Percentiles rank a stretch among this genome's conserved stretches.
Evolutionary conservation across 2,113 vertebrate genomes (phyloP).

Genomic region (Gasterosteus nipponicus): DNA sequence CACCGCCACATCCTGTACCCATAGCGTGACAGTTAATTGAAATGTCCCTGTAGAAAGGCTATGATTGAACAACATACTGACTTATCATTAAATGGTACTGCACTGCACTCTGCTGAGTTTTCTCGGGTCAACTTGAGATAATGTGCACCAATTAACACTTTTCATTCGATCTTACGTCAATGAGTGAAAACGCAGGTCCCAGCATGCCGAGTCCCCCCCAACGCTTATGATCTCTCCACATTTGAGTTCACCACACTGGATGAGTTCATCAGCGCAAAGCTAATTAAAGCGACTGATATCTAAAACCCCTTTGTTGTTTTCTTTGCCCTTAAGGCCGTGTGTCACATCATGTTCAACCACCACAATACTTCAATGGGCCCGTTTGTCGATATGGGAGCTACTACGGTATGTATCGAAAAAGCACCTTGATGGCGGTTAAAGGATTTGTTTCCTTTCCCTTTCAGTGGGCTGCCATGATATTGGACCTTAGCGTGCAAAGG

Average conservation of each 20-base stretch:
- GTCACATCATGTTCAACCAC: constrained; percentile 17
- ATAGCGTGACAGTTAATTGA: constrained; percentile 41
- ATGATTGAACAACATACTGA: constrained; percentile 26
- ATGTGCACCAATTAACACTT: background rate
- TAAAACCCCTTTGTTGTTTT: constrained; percentile 24
- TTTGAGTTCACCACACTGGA: constrained; percentile 15
- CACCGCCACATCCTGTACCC: constrained; percentile 11
- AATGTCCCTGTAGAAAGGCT: constrained; percentile 47
- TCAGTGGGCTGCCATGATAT: constrained; percentile 1
- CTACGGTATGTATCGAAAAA: constrained; percentile 25
- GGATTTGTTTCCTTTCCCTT: constrained; percentile 1
- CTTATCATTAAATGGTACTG: constrained; percentile 13
- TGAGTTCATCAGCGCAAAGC: constrained; percentile 16
- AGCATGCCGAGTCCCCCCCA: background rate
- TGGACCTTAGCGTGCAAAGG: constrained; percentile 11
- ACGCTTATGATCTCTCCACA: background rate
- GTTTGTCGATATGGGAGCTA: constrained; percentile 40
- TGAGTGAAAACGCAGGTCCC: background rate
- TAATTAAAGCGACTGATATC: constrained; percentile 50
- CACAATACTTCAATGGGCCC: constrained; percentile 21
- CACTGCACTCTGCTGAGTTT: background rate
- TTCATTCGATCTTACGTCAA: background rate
- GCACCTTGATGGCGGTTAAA: constrained; percentile 14
- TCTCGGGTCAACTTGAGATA: constrained; percentile 5
- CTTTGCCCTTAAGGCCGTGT: constrained; percentile 36